phyloP scores from a whole-genome alignment of 1,140 invertebrate genomes.

The Sipha flava region DNA sequence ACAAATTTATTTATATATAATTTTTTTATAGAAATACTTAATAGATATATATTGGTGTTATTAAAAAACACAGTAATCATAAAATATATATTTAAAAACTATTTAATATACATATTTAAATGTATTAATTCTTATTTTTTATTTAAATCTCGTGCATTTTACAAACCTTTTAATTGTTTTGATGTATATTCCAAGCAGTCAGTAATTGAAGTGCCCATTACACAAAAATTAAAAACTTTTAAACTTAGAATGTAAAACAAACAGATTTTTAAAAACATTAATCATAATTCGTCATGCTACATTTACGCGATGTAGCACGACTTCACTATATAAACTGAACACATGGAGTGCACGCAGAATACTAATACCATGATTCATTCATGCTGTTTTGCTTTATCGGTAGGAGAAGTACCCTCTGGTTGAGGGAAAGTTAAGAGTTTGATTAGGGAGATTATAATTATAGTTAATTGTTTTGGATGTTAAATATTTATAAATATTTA shows the following conservation, averaged over 20 bases:
- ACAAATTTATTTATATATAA: no score
- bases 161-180: background rate
- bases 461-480: background rate
- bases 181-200: conserved; percentile 26
- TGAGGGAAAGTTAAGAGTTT: conserved; percentile 15
- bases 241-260: background rate
- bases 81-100: no score
- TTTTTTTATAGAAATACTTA: no score
- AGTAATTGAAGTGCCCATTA: conserved; percentile 27
- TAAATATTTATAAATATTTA: no score
- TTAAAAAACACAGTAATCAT: no score
- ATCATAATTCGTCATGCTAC: conserved; percentile 26
- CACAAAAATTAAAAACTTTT: conserved; percentile 7
- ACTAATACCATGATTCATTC: conserved; percentile 26
- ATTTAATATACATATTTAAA: no score
- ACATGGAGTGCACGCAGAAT: conserved; percentile 21
- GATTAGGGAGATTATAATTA: background rate
- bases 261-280: conserved; percentile 14
- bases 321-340: conserved; percentile 17
- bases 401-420: conserved; percentile 10
- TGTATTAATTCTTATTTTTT: no score
- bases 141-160: no score
- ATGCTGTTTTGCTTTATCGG: background rate
- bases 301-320: conserved; percentile 14
- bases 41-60: no score